Evolutionary conservation across 2,888 invertebrate genomes (phyloP), one percentile per base, ranked within the genome.

Genomic region (Acrobasis suavella): DNA sequence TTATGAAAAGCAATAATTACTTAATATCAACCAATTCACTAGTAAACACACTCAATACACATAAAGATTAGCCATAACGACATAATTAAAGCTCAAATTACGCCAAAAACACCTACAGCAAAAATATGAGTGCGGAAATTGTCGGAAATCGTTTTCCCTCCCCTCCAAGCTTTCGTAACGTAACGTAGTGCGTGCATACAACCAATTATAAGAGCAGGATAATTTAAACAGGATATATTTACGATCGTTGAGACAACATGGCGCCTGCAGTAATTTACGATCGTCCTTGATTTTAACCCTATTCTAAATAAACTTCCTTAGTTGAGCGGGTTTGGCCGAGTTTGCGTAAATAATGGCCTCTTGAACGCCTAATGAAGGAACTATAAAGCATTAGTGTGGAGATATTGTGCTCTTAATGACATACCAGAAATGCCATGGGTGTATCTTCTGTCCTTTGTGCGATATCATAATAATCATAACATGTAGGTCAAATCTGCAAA

Each of bases 211-310:
- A 80, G 80, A 77, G 72, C 72, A 71, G 74, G 78, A 79, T 87
- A 91, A 91, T 91, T 89, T 91, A 86, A 87, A 87, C 82, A 77
- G 83, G 82, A 88, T 89, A 88, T 86, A 89, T 91, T 86, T 87
- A 87, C 85, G 86, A 85, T 83, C 80, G 83, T 82, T 82, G 76
- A 88, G 89, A 89, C 89, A 87, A 88, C 81, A 81, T 81, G 85
- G 85, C 84, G 84, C 85, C 78, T 69, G 80, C 77, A 76, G 78
- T 85, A 78, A 87, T 88, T 86, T 87, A 91, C 75, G 70, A 70
- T 67, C 84, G 88, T 82, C 90, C 89, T 91, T 89, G 89, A 81
- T 85, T 80, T 80, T 82, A 85, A 87, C 89, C 88, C 83, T 77
- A 72, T 85, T 82, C 73, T 67, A 69, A 70, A 69, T 64, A 72